These are phyloP conservation scores for Eolophus roseicapilla DNA, from an alignment of 2,113 vertebrate genomes.

Conservation along the genomic window DNA sequence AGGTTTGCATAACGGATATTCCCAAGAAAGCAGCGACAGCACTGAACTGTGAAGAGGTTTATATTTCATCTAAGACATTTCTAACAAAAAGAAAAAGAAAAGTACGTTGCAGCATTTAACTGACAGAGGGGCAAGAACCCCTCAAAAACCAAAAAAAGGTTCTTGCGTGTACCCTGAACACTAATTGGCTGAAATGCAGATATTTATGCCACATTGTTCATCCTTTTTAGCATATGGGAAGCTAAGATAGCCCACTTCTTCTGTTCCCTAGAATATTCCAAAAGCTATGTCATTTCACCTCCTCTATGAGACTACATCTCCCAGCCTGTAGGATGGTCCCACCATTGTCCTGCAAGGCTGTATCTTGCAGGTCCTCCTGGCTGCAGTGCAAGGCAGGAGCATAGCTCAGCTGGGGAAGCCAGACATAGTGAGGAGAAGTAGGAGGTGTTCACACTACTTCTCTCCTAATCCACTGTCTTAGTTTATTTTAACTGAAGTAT, in stretches of 20 bases:
- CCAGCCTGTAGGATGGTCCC: not conserved
- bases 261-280: not conserved
- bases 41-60: not conserved
- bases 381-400: not conserved
- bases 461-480: not conserved
- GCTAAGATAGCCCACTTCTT: not conserved
- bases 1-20: not conserved
- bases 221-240: not conserved
- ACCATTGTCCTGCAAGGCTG: not conserved
- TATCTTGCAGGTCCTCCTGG: not conserved
- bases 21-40: not conserved
- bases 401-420: not conserved
- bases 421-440: not conserved
- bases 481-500: not conserved
- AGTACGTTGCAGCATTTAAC: not conserved
- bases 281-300: not conserved
- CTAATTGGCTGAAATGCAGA: not conserved
- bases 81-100: not conserved
- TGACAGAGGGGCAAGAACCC: not conserved
- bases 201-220: not conserved
- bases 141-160: not conserved
- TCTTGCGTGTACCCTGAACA: not conserved
- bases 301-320: not conserved
- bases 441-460: not conserved
- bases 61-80: not conserved